A percentile compares a stretch with the other conserved stretches of the same genome.
Conservation (phyloP, 2,113 vertebrate genomes). For the Empidonax alnorum region DNA sequence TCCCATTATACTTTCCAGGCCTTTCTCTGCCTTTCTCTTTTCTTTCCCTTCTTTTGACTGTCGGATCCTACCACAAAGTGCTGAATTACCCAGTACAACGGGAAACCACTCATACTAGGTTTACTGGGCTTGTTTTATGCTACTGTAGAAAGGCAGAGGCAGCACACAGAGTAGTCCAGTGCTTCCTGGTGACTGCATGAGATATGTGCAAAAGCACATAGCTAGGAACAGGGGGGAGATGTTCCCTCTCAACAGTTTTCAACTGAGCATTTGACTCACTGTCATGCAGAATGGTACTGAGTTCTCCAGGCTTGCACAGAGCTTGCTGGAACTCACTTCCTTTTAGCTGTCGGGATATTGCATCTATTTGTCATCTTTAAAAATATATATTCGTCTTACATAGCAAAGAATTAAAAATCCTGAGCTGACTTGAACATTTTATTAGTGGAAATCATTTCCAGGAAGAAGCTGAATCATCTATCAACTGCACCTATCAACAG, state of each 20-base stretch:
- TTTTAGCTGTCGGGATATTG: neutral
- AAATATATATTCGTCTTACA: neutral
- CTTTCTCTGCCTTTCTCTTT: neutral
- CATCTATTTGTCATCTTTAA: neutral
- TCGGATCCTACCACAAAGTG: neutral
- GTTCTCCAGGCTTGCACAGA: neutral
- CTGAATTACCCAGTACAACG: neutral
- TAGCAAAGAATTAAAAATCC: slow-evolving; percentile 11
- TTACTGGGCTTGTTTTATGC: neutral
- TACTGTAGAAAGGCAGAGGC: neutral
- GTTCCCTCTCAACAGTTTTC: neutral
- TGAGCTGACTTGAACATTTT: neutral
- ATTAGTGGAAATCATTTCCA: neutral
- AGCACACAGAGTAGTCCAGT: neutral
- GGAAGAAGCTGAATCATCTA: neutral
- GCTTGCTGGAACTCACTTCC: neutral
- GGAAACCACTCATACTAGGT: neutral
- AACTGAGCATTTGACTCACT: neutral
- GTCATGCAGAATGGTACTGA: neutral
- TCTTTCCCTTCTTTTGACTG: neutral
- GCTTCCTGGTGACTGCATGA: neutral
- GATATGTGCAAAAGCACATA: neutral
- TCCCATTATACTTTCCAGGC: neutral
- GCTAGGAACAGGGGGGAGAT: neutral
- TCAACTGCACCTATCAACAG: neutral